Conservation (phyloP, 2,888 invertebrate species). For the Spilarctia lutea region DNA sequence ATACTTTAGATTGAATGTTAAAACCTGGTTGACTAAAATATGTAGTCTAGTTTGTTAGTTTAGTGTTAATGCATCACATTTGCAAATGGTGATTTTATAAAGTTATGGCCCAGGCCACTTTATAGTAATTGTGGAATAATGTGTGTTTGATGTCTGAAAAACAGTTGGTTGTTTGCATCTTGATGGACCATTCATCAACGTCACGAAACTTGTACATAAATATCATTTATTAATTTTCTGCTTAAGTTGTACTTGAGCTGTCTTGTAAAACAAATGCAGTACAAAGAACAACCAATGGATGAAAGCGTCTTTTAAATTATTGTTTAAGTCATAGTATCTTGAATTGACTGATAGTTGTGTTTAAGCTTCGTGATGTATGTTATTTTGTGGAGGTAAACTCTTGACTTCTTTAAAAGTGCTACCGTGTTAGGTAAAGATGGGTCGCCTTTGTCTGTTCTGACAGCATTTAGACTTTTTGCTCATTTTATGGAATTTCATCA, state of each 20-base stretch:
- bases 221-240: background rate
- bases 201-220: conserved; percentile 3
- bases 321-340: background rate
- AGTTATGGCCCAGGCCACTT: conserved; percentile 6
- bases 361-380: conserved; percentile 4
- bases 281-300: background rate
- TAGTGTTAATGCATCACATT: conserved; percentile 22
- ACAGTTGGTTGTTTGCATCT: background rate
- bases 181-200: background rate
- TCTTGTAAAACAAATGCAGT: background rate
- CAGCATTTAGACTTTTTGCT: background rate
- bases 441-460: background rate
- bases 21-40: background rate
- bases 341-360: conserved; percentile 6
- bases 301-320: background rate
- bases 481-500: background rate
- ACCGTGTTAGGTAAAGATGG: background rate
- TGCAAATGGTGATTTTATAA: conserved; percentile 10
- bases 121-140: background rate
- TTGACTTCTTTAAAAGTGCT: background rate
- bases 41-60: background rate
- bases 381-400: conserved; percentile 7
- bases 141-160: background rate
- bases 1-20: background rate
- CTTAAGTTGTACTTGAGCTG: background rate